Percentiles rank a stretch among this genome's conserved stretches.
Evolutionary conservation across 2,113 vertebrate genomes (phyloP).

Genomic region (Albula goreensis): DNA sequence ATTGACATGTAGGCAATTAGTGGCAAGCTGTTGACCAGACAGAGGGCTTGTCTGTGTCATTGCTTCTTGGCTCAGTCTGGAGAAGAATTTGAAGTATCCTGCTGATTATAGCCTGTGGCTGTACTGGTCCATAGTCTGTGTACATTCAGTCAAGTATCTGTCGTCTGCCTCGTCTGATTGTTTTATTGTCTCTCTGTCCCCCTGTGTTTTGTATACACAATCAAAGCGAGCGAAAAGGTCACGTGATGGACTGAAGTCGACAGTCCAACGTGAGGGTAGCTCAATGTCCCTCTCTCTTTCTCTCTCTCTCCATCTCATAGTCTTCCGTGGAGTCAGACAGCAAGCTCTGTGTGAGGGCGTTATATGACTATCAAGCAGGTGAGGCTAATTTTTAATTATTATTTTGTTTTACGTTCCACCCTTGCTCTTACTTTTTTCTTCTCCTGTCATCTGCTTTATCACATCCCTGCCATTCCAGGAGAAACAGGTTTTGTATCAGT

Average conservation of each 20-base stretch:
- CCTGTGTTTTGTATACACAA: neutral
- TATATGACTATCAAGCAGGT: conserved; percentile 78
- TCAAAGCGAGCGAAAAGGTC: neutral
- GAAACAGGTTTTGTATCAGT: neutral
- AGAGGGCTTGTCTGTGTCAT: neutral
- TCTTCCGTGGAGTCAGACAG: conserved; percentile 42
- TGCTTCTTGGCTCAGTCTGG: neutral
- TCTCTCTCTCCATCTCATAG: conserved; percentile 40
- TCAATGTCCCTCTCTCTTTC: conserved; percentile 5
- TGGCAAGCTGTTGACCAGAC: neutral
- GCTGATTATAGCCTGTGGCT: neutral
- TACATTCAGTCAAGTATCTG: neutral
- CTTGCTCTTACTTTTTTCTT: conserved; percentile 17
- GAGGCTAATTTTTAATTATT: conserved; percentile 35
- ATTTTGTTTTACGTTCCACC: no score
- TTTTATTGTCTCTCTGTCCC: neutral
- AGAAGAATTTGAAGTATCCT: neutral
- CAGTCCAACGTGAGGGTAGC: neutral
- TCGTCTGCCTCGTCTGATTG: no score
- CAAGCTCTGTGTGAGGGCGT: conserved; percentile 67
- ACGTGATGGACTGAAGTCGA: neutral
- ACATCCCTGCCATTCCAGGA: conserved; percentile 1
- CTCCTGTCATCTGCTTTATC: conserved; percentile 12
- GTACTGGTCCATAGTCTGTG: neutral
- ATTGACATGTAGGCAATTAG: no score